phyloP scores from a whole-genome alignment of 2,888 invertebrate genomes.

The Rhynchonema sp. region DNA sequence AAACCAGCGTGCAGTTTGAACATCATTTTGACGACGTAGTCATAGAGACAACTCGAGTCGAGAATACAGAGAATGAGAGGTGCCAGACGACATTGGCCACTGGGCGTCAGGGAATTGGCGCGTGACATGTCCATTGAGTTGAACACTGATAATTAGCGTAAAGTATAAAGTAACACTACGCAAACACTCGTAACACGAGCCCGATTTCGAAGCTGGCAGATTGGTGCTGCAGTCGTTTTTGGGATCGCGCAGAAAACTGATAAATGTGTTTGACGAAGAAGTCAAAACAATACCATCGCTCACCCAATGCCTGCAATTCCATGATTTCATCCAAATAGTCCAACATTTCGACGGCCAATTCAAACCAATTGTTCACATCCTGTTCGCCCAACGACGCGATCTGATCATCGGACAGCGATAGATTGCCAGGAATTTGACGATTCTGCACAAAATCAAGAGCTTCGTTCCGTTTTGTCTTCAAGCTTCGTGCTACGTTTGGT shows the following conservation, averaged over 20 bases:
- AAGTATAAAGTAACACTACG: too few relatives aligned
- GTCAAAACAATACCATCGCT: too few relatives aligned
- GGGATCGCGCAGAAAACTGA: too few relatives aligned
- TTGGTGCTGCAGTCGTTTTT: too few relatives aligned
- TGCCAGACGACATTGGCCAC: constrained; percentile 85
- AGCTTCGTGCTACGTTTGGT: too few relatives aligned
- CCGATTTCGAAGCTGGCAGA: too few relatives aligned
- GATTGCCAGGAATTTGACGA: constrained; percentile 74
- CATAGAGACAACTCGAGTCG: constrained; percentile 87
- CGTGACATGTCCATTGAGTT: constrained; percentile 75
- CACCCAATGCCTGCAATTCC: constrained; percentile 64
- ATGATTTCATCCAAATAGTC: constrained; percentile 94
- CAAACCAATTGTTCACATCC: constrained; percentile 59
- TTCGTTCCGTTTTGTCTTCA: too few relatives aligned
- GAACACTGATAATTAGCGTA: constrained; percentile 50
- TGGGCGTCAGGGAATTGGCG: constrained; percentile 87
- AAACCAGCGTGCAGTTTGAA: constrained; percentile 68
- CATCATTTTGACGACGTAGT: constrained; percentile 81
- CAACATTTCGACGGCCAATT: constrained; percentile 88
- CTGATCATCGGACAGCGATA: constrained; percentile 60
- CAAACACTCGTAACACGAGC: too few relatives aligned
- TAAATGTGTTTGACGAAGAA: too few relatives aligned
- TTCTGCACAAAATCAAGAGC: constrained; percentile 34
- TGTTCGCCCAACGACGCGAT: constrained; percentile 61
- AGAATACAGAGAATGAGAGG: constrained; percentile 75